Percentiles rank a stretch among this genome's conserved stretches.
These are phyloP conservation scores for Ericerus pela DNA, from an alignment of 1,140 invertebrate genomes.

Conservation along the genomic window DNA sequence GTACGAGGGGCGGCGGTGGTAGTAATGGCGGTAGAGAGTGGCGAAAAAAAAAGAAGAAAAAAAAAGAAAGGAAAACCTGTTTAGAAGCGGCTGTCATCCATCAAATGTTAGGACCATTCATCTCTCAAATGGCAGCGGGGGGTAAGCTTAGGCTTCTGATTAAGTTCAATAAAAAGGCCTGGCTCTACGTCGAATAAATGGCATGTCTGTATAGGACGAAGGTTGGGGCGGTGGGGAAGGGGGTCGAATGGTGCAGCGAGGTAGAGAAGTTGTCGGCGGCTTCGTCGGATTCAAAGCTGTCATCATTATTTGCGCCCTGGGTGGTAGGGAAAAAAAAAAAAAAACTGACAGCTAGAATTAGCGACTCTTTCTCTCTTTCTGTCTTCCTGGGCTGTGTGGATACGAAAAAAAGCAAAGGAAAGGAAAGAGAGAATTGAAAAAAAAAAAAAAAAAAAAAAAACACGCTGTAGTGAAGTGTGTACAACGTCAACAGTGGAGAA, in stretches of 20 bases:
- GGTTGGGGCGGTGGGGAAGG: not conserved
- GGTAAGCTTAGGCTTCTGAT: constrained; percentile 8
- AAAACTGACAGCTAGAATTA: constrained; percentile 10
- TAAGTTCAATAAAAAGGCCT: constrained; percentile 11
- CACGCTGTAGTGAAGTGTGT: too few species aligned
- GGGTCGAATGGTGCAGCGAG: not conserved
- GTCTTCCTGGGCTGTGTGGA: not conserved
- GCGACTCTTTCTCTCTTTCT: too few species aligned
- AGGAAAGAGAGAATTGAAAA: too few species aligned
- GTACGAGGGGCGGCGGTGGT: too few species aligned
- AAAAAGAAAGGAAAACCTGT: constrained; percentile 6
- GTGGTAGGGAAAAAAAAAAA: too few species aligned
- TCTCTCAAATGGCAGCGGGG: constrained; percentile 8
- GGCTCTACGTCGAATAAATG: constrained; percentile 3
- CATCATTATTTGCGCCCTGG: constrained; percentile 10
- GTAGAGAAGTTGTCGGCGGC: constrained; percentile 6
- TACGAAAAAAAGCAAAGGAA: not conserved
- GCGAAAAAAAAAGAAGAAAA: too few species aligned
- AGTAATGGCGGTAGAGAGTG: too few species aligned
- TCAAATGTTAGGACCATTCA: constrained; percentile 8
- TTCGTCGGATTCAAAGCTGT: constrained; percentile 10
- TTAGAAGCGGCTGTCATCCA: constrained; percentile 8
- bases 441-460: not conserved
- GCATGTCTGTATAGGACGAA: too few species aligned
- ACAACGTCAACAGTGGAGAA: too few species aligned